A percentile compares a stretch with the other conserved stretches of the same genome.
phyloP scores from a whole-genome alignment of 2,113 vertebrate genomes.

The Calyptomena viridis region DNA sequence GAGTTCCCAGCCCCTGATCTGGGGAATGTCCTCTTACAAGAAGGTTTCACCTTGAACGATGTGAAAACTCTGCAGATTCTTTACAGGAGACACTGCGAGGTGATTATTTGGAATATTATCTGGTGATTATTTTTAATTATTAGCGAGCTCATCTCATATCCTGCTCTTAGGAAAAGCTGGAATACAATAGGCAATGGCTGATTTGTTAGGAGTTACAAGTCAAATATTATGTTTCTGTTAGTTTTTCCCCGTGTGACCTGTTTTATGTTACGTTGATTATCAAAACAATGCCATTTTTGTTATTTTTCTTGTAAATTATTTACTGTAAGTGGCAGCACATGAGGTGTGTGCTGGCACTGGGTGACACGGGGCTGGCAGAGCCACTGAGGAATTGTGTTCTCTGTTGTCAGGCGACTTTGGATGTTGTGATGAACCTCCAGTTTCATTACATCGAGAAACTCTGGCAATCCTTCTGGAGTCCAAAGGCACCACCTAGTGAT shows the following conservation, averaged over 20 bases:
- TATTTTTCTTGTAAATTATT: not conserved
- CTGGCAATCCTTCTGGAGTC: slow-evolving; percentile 97
- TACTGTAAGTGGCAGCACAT: not conserved
- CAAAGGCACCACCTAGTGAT: slow-evolving; percentile 83
- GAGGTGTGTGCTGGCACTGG: not conserved
- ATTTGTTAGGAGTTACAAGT: not conserved
- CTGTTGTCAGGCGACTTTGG: slow-evolving; percentile 86
- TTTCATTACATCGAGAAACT: slow-evolving; percentile 97
- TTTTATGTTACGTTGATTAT: not conserved
- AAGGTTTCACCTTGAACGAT: slow-evolving; percentile 82
- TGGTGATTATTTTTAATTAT: not conserved
- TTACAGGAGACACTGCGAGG: slow-evolving; percentile 96
- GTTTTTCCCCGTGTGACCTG: not conserved
- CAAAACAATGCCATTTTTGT: not conserved
- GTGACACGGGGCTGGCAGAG: not conserved
- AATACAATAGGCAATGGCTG: not conserved
- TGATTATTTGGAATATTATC: slow-evolving; percentile 37
- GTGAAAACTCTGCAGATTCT: slow-evolving; percentile 88
- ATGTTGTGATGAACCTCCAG: slow-evolving; percentile 96
- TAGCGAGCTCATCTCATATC: not conserved
- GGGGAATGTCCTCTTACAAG: slow-evolving; percentile 79
- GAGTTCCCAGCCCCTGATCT: slow-evolving; percentile 88
- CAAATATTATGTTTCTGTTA: not conserved
- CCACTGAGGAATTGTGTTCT: not conserved
- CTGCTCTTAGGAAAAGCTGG: not conserved